Percentiles rank a stretch among this genome's conserved stretches.
Evolutionary conservation across 2,888 invertebrate genomes (phyloP).

Genomic region (Hypomecis atomaria): DNA sequence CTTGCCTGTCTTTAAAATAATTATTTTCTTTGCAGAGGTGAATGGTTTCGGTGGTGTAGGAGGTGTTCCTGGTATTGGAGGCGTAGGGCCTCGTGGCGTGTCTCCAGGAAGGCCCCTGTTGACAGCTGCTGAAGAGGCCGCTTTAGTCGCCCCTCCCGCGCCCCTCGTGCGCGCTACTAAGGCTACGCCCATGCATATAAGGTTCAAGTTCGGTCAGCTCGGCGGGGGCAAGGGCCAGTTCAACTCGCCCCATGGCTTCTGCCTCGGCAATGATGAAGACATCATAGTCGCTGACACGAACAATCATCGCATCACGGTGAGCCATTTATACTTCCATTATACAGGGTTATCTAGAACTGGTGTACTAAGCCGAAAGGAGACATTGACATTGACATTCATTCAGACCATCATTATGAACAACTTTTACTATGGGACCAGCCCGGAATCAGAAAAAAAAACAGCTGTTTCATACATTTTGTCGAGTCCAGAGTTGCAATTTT

Average conservation of each 20-base stretch:
- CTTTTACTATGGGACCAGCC: too few relatives aligned
- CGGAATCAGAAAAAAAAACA: too few relatives aligned
- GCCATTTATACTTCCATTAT: background rate
- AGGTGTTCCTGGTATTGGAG: conserved; percentile 75
- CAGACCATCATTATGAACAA: too few relatives aligned
- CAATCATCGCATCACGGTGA: conserved; percentile 96
- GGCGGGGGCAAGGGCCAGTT: conserved; percentile 97
- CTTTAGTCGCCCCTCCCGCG: conserved; percentile 76
- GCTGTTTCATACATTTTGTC: too few relatives aligned
- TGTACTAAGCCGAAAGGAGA: too few relatives aligned
- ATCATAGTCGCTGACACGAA: conserved; percentile 98
- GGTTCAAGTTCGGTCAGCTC: conserved; percentile 96
- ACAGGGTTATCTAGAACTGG: background rate
- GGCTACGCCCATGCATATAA: conserved; percentile 93
- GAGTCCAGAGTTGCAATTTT: too few relatives aligned
- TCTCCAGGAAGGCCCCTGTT: conserved; percentile 77
- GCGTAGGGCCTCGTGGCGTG: conserved; percentile 81
- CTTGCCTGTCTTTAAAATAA: conserved; percentile 2
- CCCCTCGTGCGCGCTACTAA: conserved; percentile 87
- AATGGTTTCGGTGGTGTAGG: conserved; percentile 78
- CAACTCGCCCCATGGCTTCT: conserved; percentile 98
- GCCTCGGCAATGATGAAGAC: conserved; percentile 96
- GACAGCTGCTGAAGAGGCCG: conserved; percentile 77
- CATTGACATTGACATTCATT: too few relatives aligned
- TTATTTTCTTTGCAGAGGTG: conserved; percentile 65